Evolutionary conservation across 2,797 vertebrate genomes (phyloP), one percentile per base, ranked within the genome.

Genomic region (Yasuhikotakia modesta): DNA sequence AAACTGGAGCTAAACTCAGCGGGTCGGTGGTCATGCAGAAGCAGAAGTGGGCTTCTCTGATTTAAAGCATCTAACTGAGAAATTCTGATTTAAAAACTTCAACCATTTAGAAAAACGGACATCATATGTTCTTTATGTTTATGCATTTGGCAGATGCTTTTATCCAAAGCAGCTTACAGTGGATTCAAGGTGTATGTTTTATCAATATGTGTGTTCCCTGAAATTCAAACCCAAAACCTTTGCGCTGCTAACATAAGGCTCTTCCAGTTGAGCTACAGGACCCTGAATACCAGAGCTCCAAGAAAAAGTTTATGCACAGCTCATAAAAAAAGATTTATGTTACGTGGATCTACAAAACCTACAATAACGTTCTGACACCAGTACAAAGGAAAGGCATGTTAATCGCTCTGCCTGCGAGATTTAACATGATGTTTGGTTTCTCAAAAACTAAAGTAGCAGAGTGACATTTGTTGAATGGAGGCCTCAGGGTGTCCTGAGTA

Each of bases 401-500:
- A 19, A 74, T 6, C 73, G 22, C 32, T 66, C 16, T 13, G 12
- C 11, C 10, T 70, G 27, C 30, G 21, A 39, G 30, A 5, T 68
- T 69, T 39, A 58, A 61, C 22, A 22, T 24, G 27, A 58, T 78
- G 45, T 64, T 65, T 55, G 0, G 13, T 19, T 53, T 65, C 21
- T 57, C 22, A 69, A 46, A 69, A 35, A 77, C 7, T 63, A 21
- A 35, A 19, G 21, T 4, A 22, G 27, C 39, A 24, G 32, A 57
- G 17, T 60, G 53, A 73, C 52, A 67, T 52, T 7, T 71, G 8
- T 58, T 76, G 43, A 45, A 55, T 30, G 1, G 24, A 76, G 35
- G 74, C 61, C 61, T 69, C 8, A 12, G 68, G 70, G 70, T 19
- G 39, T 39, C 32, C 69, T 3, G 60, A 45, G 48, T 69, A 75